These are phyloP conservation scores for Rostratula benghalensis DNA, from an alignment of 2,113 vertebrate species.

Conservation along the genomic window DNA sequence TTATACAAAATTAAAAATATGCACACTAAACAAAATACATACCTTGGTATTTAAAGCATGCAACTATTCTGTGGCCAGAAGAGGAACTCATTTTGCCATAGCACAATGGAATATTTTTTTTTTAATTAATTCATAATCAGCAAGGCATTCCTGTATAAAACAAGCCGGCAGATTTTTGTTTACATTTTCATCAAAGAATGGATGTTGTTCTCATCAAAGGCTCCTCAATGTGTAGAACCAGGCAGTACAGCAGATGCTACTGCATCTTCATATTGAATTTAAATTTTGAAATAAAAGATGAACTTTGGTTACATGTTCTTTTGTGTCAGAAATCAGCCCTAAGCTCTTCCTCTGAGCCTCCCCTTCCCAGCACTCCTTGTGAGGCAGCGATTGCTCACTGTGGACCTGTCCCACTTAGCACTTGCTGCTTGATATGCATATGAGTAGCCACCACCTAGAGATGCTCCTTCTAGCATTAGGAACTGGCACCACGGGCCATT, in stretches of 20 bases:
- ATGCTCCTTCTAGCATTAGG: neutral
- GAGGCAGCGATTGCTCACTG: neutral
- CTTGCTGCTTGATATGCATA: neutral
- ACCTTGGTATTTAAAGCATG: neutral
- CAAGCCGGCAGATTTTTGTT: neutral
- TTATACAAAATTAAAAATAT: neutral
- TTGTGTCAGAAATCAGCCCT: slow-evolving; percentile 24
- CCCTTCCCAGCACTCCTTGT: neutral
- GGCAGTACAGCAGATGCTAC: slow-evolving; percentile 23
- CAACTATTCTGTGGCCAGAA: neutral
- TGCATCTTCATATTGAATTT: neutral
- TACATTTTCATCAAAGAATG: neutral
- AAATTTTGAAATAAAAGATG: neutral
- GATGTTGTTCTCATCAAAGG: slow-evolving; percentile 39
- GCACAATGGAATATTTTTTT: neutral
- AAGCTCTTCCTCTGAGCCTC: slow-evolving; percentile 32
- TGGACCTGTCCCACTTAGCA: slow-evolving; percentile 1
- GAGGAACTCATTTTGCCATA: neutral
- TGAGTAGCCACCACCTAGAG: neutral
- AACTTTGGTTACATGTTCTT: neutral
- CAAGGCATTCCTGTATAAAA: neutral
- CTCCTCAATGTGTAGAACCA: neutral
- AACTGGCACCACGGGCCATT: neutral
- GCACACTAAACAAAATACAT: neutral
- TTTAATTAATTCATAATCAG: neutral